Conservation (phyloP, 2,113 vertebrate species). For the Hippopotamus amphibius region DNA sequence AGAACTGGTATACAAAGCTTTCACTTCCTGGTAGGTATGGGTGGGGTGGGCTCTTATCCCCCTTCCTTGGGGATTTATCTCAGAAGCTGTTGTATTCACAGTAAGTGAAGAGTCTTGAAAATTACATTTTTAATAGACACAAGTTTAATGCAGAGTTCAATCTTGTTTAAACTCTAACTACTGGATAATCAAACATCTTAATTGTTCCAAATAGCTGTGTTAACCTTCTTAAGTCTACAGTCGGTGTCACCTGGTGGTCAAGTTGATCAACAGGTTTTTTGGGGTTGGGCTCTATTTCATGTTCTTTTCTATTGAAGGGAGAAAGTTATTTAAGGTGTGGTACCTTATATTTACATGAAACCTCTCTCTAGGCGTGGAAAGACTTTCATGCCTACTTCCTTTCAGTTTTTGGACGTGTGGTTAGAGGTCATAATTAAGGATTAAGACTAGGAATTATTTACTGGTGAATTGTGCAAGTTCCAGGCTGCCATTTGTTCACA, state of each 20-base stretch:
- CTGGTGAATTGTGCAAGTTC: background rate
- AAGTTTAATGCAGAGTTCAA: conserved; percentile 39
- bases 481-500: background rate
- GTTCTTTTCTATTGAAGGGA: conserved; percentile 65
- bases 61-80: background rate
- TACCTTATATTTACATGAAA: conserved; percentile 56
- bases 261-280: conserved; percentile 38
- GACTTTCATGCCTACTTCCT: conserved; percentile 6
- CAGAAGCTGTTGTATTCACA: background rate
- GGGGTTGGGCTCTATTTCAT: conserved; percentile 40
- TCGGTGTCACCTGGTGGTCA: background rate
- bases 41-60: background rate
- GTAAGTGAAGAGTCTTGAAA: background rate
- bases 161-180: background rate
- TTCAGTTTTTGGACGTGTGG: background rate
- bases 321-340: conserved; percentile 70
- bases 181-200: background rate
- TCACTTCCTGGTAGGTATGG: background rate
- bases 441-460: background rate
- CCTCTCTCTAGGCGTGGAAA: conserved; percentile 29
- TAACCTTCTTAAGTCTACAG: background rate
- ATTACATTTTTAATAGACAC: conserved; percentile 11
- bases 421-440: conserved; percentile 36
- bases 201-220: background rate
- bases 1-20: background rate